Conservation (phyloP, 2,113 vertebrate genomes). For the Crotalus helleri region DNA sequence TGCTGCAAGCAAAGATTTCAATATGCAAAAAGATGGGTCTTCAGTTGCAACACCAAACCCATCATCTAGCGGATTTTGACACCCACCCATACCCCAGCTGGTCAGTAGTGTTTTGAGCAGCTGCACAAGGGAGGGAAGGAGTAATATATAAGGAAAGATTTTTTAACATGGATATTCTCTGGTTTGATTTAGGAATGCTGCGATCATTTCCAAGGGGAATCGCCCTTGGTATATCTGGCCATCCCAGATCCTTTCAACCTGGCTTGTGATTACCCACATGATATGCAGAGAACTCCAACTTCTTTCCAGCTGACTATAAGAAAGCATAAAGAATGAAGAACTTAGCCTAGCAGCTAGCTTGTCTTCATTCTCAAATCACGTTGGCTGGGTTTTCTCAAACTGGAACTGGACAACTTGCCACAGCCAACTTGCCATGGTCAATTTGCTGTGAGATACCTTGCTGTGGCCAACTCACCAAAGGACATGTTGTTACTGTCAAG, state of each 20-base stretch:
- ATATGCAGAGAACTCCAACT: not conserved
- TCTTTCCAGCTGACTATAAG: not conserved
- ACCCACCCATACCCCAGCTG: not conserved
- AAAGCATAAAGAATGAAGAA: not conserved
- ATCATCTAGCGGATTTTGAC: not conserved
- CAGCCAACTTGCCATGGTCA: too few species aligned
- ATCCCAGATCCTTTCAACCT: not conserved
- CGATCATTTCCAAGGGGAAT: not conserved
- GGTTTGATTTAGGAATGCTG: not conserved
- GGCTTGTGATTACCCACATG: not conserved
- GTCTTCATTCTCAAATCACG: not conserved
- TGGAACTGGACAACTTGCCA: not conserved
- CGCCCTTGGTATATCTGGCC: not conserved
- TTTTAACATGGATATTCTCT: not conserved
- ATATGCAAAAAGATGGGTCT: not conserved
- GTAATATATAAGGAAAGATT: not conserved
- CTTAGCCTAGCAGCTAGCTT: not conserved
- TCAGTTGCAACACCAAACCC: not conserved
- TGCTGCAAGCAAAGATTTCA: not conserved
- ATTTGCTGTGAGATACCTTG: too few species aligned
- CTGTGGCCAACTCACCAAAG: not conserved
- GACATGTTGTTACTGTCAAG: too few species aligned
- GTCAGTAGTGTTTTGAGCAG: not conserved
- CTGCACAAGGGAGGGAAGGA: not conserved
- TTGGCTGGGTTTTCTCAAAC: not conserved